A percentile compares a stretch with the other conserved stretches of the same genome.
Conservation (phyloP, 2,888 invertebrate species). For the Chromoteleia sp. region DNA sequence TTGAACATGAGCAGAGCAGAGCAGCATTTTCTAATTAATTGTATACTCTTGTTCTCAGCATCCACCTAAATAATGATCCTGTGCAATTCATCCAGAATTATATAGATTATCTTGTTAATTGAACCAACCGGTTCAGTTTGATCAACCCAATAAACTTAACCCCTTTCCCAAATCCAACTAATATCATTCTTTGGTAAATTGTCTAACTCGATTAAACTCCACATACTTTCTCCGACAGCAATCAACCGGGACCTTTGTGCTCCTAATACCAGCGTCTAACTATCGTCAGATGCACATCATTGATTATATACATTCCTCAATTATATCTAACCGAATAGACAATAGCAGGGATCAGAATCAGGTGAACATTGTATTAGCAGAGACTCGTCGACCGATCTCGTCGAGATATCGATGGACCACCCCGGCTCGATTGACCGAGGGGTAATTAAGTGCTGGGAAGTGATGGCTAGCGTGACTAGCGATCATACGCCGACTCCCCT, state of each 20-base stretch:
- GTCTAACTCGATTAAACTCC: constrained; percentile 27
- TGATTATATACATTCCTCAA: constrained; percentile 58
- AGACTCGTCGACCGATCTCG: constrained; percentile 48
- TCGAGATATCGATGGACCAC: constrained; percentile 75
- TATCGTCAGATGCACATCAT: constrained; percentile 40
- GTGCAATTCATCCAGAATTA: too few species aligned
- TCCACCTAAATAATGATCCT: too few species aligned
- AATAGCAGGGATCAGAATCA: constrained; percentile 52
- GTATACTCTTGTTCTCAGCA: too few species aligned
- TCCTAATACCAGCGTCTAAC: constrained; percentile 28
- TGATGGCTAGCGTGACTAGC: constrained; percentile 79
- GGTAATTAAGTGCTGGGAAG: constrained; percentile 80
- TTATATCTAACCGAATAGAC: constrained; percentile 57
- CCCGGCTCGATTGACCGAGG: constrained; percentile 77
- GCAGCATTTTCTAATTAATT: too few species aligned
- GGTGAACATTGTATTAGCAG: constrained; percentile 60
- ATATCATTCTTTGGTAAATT: neutral
- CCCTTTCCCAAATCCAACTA: neutral
- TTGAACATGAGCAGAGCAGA: too few species aligned
- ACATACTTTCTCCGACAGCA: constrained; percentile 30
- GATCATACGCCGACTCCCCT: constrained; percentile 78
- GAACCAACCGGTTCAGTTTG: neutral
- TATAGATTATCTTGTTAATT: too few species aligned
- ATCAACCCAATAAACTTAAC: neutral
- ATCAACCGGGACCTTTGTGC: constrained; percentile 30